Evolutionary conservation across 2,113 vertebrate species (phyloP).

Genomic region (Thunnus thynnus): DNA sequence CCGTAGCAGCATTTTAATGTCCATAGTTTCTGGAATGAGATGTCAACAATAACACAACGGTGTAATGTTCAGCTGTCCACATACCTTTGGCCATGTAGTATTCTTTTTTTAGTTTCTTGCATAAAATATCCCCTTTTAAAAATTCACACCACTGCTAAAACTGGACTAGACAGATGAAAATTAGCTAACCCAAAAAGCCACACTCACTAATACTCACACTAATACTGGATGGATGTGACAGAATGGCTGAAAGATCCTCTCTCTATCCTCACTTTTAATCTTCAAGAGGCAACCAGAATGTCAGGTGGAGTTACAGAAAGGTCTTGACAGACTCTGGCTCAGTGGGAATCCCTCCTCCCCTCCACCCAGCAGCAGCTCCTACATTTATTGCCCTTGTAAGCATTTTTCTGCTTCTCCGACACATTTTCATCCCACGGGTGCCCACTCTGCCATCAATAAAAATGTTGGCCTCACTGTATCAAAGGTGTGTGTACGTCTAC

Average conservation of each 20-base stretch:
- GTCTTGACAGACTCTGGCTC: slow-evolving; percentile 66
- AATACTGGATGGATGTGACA: background rate
- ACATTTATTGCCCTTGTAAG: slow-evolving; percentile 66
- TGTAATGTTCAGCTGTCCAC: background rate
- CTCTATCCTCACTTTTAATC: slow-evolving; percentile 3
- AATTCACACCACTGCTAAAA: background rate
- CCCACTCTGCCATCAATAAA: slow-evolving; percentile 4
- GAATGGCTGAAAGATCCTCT: background rate
- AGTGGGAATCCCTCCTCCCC: slow-evolving; percentile 57
- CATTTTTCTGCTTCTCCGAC: slow-evolving; percentile 48
- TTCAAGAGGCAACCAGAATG: slow-evolving; percentile 4
- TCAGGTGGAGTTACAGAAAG: slow-evolving; percentile 44
- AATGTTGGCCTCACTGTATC: slow-evolving; percentile 1
- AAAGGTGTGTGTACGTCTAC: background rate
- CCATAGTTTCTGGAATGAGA: background rate
- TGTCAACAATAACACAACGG: background rate
- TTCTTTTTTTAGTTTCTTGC: background rate
- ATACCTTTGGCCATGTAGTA: background rate
- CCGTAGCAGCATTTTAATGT: background rate
- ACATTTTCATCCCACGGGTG: slow-evolving; percentile 40
- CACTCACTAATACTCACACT: background rate
- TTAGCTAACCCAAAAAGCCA: background rate
- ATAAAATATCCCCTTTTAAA: background rate
- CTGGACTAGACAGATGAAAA: background rate
- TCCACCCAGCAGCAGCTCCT: slow-evolving; percentile 17